These are phyloP conservation scores for Labeo rohita DNA, from an alignment of 2,113 vertebrate species.

Conservation along the genomic window DNA sequence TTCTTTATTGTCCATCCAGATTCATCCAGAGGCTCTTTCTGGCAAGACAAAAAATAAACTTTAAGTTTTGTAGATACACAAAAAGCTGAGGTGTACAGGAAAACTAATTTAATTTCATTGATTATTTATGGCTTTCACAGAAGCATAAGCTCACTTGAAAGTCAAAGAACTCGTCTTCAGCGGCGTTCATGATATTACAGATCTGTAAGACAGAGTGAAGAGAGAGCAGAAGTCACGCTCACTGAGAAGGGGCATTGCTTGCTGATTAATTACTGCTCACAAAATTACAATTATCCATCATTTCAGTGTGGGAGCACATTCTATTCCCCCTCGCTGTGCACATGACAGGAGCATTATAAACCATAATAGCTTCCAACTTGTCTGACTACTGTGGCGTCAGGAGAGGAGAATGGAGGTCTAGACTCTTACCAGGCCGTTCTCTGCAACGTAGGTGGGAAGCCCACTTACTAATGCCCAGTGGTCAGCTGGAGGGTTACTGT, in stretches of 20 bases:
- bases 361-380: constrained; percentile 59
- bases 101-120: background rate
- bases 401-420: constrained; percentile 43
- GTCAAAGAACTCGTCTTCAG: constrained; percentile 62
- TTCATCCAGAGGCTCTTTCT: constrained; percentile 90
- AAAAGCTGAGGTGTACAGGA: background rate
- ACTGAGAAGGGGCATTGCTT: constrained; percentile 44
- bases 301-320: constrained; percentile 53
- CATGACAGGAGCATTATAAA: constrained; percentile 66
- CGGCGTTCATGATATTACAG: constrained; percentile 71
- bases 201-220: constrained; percentile 61
- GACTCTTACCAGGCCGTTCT: constrained; percentile 77
- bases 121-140: background rate
- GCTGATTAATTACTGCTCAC: constrained; percentile 64
- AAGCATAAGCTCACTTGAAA: constrained; percentile 62
- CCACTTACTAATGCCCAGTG: constrained; percentile 80
- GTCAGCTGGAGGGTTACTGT: constrained; percentile 73
- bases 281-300: constrained; percentile 66
- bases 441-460: constrained; percentile 79
- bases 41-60: constrained; percentile 19
- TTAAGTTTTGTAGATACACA: background rate
- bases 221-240: constrained; percentile 34
- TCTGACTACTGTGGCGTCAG: constrained; percentile 48
- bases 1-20: constrained; percentile 94
- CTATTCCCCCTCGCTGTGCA: constrained; percentile 61